Base-by-base conservation (phyloP, 1,140 invertebrate genomes). In the Rhyacophila brunnea region DNA sequence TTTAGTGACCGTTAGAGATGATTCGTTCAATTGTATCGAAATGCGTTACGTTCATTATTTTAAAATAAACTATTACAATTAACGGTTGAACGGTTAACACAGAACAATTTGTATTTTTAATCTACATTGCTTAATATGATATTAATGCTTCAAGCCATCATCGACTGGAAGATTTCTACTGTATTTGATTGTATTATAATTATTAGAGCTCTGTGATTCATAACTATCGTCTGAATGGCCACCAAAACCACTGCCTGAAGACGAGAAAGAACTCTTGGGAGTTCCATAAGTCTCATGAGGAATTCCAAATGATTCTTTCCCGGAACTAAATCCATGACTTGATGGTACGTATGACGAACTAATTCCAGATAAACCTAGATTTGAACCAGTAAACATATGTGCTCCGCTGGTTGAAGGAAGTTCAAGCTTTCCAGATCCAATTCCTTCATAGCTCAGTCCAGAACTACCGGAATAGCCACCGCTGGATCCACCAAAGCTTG, bases 131-230 rank as follows among this genome's bases (percentile, higher is more conserved):
- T 38, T 43, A n/a, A 44, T 46, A 14, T 28, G 15, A 46, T 46
- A 19, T 46, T 19, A 45, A 11, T 58, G 46, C 23, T 59, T 52
- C 10, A 43, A 47, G 3, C 23, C 48, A n/a, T 64, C 49, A 10
- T 57, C 54, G n/a, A 43, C 40, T 11, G 53, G 11, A 1, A 65
- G 42, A 54, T 43, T 58, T 40, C 55, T 34, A 32, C 62, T 65
- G 58, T 65, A 65, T 40, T 65, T 65, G 15, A 65, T 65, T 2
- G 62, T 65, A 32, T 65, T 54, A 20, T 65, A 65, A 13, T 54
- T 57, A 34, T 49, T 51, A 23, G 51, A 43, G 34, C 53, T 60
- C 13, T 53, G 58, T 6, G 49, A 34, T 0, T 51, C 20, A n/a
- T 60, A 54, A 17, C 45, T 58, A 28, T 58, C 58, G 52, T 57